A percentile compares a stretch with the other conserved stretches of the same genome.
These are phyloP conservation scores for Drosophila mimica DNA, from an alignment of 2,888 invertebrate species.

Conservation along the genomic window DNA sequence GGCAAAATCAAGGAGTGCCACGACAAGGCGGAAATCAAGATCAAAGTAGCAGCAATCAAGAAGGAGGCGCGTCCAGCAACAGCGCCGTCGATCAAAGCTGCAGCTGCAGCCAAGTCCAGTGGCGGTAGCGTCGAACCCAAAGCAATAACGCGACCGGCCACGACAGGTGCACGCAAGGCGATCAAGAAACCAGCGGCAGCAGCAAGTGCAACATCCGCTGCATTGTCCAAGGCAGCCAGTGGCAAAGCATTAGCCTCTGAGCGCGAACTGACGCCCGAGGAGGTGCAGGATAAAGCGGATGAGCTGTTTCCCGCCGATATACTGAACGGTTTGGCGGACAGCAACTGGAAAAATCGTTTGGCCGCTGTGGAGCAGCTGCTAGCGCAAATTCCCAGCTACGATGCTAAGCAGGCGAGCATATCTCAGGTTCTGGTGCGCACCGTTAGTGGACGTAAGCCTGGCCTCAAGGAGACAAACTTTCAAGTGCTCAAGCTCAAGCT, in stretches of 20 bases:
- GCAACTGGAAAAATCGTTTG: conserved; percentile 94
- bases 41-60: conserved; percentile 88
- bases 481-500: conserved; percentile 94
- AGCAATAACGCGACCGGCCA: conserved; percentile 81
- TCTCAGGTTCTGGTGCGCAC: conserved; percentile 91
- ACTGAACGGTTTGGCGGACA: conserved; percentile 89
- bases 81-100: conserved; percentile 81
- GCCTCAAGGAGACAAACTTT: conserved; percentile 94
- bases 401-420: conserved; percentile 87
- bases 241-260: conserved; percentile 86
- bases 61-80: conserved; percentile 85
- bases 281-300: conserved; percentile 90
- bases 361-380: conserved; percentile 90
- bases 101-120: conserved; percentile 80
- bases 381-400: conserved; percentile 87
- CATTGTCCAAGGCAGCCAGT: conserved; percentile 80
- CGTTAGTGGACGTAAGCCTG: conserved; percentile 92
- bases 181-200: conserved; percentile 47
- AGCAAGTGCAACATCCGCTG: conserved; percentile 52
- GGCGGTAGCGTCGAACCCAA: conserved; percentile 80
- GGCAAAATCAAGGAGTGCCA: conserved; percentile 96
- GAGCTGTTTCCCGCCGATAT: conserved; percentile 88
- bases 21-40: conserved; percentile 95
- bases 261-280: conserved; percentile 90
- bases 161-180: conserved; percentile 50